Percentiles rank a stretch among this genome's conserved stretches.
Conservation (phyloP, 2,888 invertebrate species). For the Limenitis camilla region DNA sequence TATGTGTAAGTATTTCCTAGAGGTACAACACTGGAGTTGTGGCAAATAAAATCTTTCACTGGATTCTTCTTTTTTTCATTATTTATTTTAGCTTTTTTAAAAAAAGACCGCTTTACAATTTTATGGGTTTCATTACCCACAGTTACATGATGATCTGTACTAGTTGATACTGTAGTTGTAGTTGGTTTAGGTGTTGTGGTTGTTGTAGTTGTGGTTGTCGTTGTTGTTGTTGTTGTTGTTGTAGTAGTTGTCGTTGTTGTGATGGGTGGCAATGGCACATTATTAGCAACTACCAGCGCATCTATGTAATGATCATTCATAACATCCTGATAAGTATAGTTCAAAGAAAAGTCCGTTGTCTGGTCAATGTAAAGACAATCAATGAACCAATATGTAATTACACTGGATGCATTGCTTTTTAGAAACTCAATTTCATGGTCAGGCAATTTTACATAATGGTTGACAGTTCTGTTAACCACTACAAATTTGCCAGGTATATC, state of each 20-base stretch:
- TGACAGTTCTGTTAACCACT: conserved; percentile 75
- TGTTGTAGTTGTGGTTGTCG: conserved; percentile 54
- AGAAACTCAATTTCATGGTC: conserved; percentile 77
- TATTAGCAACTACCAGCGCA: conserved; percentile 81
- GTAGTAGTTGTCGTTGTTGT: conserved; percentile 67
- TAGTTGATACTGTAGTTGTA: conserved; percentile 31
- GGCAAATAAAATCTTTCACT: conserved; percentile 42
- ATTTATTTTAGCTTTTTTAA: conserved; percentile 37
- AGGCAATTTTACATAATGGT: conserved; percentile 74
- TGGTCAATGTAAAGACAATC: conserved; percentile 82
- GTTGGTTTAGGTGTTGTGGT: conserved; percentile 38
- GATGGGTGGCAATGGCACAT: conserved; percentile 74
- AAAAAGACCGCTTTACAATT: conserved; percentile 36
- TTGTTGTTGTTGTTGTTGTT: conserved; percentile 58
- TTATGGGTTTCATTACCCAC: conserved; percentile 31
- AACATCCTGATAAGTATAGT: conserved; percentile 77
- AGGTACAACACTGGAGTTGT: conserved; percentile 75
- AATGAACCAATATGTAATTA: conserved; percentile 85
- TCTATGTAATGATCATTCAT: conserved; percentile 78
- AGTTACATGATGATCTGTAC: conserved; percentile 22
- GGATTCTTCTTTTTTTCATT: conserved; percentile 31
- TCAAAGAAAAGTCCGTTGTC: conserved; percentile 75
- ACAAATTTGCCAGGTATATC: conserved; percentile 75
- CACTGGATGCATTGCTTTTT: conserved; percentile 51
- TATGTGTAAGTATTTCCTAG: conserved; percentile 79